Conservation (phyloP, 1,140 invertebrate species). For the Diabrotica virgifera region DNA sequence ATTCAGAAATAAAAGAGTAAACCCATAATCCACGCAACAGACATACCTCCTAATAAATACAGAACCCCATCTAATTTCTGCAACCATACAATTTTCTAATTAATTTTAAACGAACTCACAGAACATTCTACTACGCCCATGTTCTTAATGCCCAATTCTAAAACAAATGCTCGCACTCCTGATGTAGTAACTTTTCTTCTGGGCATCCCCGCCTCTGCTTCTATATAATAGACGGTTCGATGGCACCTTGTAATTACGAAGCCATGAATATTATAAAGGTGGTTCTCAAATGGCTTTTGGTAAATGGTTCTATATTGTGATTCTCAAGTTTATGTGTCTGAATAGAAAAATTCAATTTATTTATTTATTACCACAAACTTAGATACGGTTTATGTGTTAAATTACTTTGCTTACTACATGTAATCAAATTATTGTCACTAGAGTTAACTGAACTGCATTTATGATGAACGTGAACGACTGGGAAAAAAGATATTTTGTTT, state of each 20-base stretch:
- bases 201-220: slow-evolving; percentile 16
- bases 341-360: too few relatives aligned
- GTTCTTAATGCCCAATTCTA: slow-evolving; percentile 1
- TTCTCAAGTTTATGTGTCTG: too few relatives aligned
- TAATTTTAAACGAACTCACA: background rate
- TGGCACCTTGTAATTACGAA: slow-evolving; percentile 16
- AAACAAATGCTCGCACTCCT: slow-evolving; percentile 12
- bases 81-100: slow-evolving; percentile 2
- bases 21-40: background rate
- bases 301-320: too few relatives aligned
- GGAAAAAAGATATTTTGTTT: too few relatives aligned
- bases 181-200: slow-evolving; percentile 14
- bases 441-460: too few relatives aligned
- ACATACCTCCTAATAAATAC: background rate
- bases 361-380: too few relatives aligned
- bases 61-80: background rate
- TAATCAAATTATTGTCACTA: too few relatives aligned
- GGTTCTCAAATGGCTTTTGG: background rate
- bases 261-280: slow-evolving; percentile 16
- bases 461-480: too few relatives aligned
- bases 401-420: too few relatives aligned
- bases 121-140: slow-evolving; percentile 3
- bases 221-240: slow-evolving; percentile 20
- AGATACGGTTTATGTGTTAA: too few relatives aligned
- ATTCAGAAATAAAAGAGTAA: too few relatives aligned